Percentiles rank a stretch among this genome's conserved stretches.
Conservation (phyloP, 2,888 invertebrate species). For the Nephrotoma appendiculata region DNA sequence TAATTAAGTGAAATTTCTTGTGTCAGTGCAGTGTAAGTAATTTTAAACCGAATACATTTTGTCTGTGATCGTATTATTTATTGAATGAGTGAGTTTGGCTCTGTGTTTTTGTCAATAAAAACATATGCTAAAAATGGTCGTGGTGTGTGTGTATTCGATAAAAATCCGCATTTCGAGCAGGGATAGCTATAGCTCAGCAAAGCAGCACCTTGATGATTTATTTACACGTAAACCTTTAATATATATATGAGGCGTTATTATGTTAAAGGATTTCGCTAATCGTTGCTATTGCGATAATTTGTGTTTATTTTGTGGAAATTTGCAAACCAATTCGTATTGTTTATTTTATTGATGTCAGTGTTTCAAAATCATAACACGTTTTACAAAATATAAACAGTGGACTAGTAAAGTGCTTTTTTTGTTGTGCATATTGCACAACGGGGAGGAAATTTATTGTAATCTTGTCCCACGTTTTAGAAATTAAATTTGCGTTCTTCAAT, state of each 20-base stretch:
- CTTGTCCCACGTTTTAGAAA: not conserved
- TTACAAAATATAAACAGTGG: not conserved
- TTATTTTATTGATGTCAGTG: not conserved
- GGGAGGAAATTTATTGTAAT: not conserved
- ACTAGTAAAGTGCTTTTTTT: not conserved
- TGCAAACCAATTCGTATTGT: not conserved
- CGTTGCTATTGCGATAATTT: not conserved
- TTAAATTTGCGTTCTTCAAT: not conserved
- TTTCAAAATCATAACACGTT: not conserved
- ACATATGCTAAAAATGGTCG: not conserved
- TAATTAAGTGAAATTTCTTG: not conserved
- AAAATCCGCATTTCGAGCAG: not conserved
- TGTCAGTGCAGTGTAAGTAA: not conserved
- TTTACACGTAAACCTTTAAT: not conserved
- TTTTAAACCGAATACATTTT: not conserved
- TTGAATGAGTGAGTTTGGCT: not conserved
- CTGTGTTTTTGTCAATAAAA: not conserved
- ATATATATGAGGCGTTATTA: not conserved
- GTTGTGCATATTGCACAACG: not conserved
- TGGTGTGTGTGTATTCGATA: not conserved
- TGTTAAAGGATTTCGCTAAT: not conserved
- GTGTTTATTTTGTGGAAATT: not conserved
- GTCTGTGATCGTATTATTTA: not conserved
- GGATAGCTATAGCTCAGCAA: not conserved
- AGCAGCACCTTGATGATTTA: not conserved